These are phyloP conservation scores for Sapajus apella DNA, from an alignment of 2,113 vertebrate genomes.

Conservation along the genomic window DNA sequence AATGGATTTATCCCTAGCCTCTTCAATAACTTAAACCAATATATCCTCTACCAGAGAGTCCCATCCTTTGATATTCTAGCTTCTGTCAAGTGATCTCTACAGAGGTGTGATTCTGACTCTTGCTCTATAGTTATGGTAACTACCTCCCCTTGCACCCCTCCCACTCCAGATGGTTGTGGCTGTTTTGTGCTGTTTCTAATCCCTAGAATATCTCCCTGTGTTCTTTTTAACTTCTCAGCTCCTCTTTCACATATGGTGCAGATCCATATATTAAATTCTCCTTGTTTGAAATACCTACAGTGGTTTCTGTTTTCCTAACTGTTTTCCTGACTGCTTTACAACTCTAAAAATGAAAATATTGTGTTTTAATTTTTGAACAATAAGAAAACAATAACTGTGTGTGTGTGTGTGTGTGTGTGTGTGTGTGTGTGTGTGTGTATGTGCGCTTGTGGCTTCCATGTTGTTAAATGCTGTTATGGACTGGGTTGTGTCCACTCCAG, in stretches of 20 bases:
- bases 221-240: not conserved
- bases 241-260: not conserved
- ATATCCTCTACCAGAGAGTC: not conserved
- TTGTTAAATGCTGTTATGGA: not conserved
- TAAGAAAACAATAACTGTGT: not conserved
- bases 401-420: not conserved
- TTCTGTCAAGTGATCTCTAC: not conserved
- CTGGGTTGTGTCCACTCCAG: fast-evolving
- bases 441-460: not conserved
- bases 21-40: not conserved
- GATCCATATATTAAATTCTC: not conserved
- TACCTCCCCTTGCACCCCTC: not conserved
- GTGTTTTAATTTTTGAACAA: not conserved
- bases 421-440: no score
- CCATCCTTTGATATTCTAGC: not conserved
- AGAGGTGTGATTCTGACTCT: not conserved
- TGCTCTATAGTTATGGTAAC: not conserved
- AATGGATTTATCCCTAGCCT: not conserved
- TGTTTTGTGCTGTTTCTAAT: not conserved
- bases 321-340: not conserved
- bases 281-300: not conserved
- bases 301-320: not conserved
- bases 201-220: not conserved
- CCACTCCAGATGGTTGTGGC: not conserved
- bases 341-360: not conserved